Percentiles rank a stretch among this genome's conserved stretches.
These are phyloP conservation scores for Limnodromus scolopaceus DNA, from an alignment of 2,797 vertebrate species.

Conservation along the genomic window DNA sequence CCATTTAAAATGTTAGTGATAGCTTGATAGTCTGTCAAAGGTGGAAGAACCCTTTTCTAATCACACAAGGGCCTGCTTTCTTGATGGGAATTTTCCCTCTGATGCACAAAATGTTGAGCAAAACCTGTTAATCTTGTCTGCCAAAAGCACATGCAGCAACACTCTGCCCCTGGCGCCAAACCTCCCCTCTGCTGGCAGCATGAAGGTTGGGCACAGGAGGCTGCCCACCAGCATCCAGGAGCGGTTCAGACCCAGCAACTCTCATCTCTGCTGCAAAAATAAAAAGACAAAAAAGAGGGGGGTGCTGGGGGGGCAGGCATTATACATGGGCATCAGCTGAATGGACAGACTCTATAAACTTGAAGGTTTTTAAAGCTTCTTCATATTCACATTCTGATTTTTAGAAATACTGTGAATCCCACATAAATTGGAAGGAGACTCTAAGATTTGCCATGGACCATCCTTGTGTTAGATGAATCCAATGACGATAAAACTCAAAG, in stretches of 20 bases:
- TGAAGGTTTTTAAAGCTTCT: neutral
- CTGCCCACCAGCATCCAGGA: constrained; percentile 78
- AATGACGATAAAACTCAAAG: neutral
- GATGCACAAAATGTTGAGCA: constrained; percentile 64
- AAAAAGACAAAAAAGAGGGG: neutral
- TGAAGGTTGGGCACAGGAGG: constrained; percentile 78
- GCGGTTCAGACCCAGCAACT: neutral
- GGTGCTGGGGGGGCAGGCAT: neutral
- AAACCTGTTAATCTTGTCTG: constrained; percentile 72
- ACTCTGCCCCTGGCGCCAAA: constrained; percentile 60
- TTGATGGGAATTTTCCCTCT: constrained; percentile 17
- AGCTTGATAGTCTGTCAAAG: constrained; percentile 77
- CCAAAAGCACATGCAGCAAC: constrained; percentile 77
- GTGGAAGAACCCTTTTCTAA: constrained; percentile 78
- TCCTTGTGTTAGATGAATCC: neutral
- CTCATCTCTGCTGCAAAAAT: neutral
- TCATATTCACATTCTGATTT: neutral
- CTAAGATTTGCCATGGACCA: neutral
- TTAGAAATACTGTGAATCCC: neutral
- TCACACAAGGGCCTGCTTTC: constrained; percentile 74
- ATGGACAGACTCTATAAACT: neutral
- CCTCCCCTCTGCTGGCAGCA: constrained; percentile 81
- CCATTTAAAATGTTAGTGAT: constrained; percentile 86
- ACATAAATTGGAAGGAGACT: neutral
- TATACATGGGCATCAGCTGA: neutral